Percentiles rank a stretch among this genome's conserved stretches.
Conservation (phyloP, 2,888 invertebrate genomes). For the Apomyelois bistriatella region DNA sequence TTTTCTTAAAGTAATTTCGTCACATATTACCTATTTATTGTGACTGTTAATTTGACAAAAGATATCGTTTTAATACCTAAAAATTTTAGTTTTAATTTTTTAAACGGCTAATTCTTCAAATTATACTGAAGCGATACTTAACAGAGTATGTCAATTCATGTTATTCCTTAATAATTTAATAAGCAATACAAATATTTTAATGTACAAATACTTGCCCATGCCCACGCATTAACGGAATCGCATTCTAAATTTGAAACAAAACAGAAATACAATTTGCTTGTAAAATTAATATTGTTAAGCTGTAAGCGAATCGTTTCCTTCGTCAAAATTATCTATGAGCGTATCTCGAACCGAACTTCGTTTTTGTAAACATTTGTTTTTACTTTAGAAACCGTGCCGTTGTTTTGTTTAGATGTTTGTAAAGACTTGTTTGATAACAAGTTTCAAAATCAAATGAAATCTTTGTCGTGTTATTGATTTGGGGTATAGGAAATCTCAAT, state of each 20-base stretch:
- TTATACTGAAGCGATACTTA: too few relatives aligned
- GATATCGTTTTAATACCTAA: too few relatives aligned
- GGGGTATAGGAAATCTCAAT: too few relatives aligned
- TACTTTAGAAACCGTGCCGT: neutral
- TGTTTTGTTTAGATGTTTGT: neutral
- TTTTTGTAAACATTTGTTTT: slow-evolving; percentile 4
- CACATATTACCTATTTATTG: too few relatives aligned
- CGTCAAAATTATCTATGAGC: neutral
- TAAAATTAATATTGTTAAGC: neutral
- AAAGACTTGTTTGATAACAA: neutral
- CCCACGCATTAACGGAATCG: neutral
- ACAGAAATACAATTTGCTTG: neutral
- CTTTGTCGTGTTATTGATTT: neutral
- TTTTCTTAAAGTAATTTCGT: too few relatives aligned
- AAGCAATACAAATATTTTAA: too few relatives aligned
- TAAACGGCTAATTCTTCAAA: too few relatives aligned
- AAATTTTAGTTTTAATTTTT: too few relatives aligned
- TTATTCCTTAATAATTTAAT: too few relatives aligned
- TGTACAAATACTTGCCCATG: too few relatives aligned
- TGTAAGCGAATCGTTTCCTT: neutral
- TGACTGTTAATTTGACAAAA: too few relatives aligned
- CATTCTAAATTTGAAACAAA: neutral
- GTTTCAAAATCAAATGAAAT: neutral
- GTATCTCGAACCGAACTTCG: neutral
- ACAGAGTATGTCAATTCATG: too few relatives aligned